These are phyloP conservation scores for Mesocricetus auratus DNA, from an alignment of 2,113 vertebrate genomes.

Conservation along the genomic window DNA sequence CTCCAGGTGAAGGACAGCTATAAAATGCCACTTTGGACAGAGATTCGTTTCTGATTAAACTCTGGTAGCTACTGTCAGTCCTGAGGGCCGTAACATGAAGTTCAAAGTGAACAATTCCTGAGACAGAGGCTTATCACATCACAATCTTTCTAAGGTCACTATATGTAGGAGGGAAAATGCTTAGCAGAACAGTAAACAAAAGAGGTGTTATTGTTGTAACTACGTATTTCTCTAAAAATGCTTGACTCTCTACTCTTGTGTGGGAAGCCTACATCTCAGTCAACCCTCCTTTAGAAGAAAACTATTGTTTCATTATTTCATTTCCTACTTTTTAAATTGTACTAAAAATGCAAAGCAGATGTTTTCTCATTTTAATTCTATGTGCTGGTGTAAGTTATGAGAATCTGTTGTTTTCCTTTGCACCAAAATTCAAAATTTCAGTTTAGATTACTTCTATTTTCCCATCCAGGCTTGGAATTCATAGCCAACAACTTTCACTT, in stretches of 20 bases:
- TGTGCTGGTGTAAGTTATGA: not conserved
- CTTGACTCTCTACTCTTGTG: not conserved
- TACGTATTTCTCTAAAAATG: not conserved
- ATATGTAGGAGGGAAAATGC: not conserved
- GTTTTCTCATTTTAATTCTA: conserved; percentile 37
- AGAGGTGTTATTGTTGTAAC: not conserved
- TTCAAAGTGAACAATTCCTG: not conserved
- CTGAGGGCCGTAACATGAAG: not conserved
- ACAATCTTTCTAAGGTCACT: not conserved
- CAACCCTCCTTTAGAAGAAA: not conserved
- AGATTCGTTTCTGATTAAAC: not conserved
- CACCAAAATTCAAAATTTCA: not conserved
- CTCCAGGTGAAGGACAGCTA: not conserved
- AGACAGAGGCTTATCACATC: not conserved
- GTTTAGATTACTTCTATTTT: not conserved
- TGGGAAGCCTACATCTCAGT: not conserved
- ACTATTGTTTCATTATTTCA: not conserved
- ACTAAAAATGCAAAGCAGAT: conserved; percentile 10
- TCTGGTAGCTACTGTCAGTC: not conserved
- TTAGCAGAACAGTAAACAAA: not conserved
- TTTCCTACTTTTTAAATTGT: conserved; percentile 18
- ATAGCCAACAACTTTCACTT: not conserved
- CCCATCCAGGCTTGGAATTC: not conserved
- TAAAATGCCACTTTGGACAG: not conserved
- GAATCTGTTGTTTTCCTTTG: conserved; percentile 28